Base-by-base conservation (phyloP, 2,797 vertebrate genomes). In the Sphaeramia orbicularis region DNA sequence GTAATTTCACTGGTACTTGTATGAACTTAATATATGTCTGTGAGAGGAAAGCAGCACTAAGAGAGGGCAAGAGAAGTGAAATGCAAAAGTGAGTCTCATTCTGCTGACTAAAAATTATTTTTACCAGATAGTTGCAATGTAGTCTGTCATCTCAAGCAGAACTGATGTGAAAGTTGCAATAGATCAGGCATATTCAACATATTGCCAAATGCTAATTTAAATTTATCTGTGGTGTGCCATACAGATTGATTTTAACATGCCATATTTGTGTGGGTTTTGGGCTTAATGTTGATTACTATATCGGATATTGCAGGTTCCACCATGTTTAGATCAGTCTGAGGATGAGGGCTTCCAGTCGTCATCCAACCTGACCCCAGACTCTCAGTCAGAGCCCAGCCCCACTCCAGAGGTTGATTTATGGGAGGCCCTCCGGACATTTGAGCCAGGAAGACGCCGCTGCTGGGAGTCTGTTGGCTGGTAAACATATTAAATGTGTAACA, bases 321-420 rank as follows among this genome's bases (percentile, higher is more conserved):
- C 92, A 47, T 94, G 90, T 65, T 92, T 97, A 69, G 98, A 99
- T 88, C 97, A 96, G 83, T 99, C 96, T 40, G 98, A 99, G 71
- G 98, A 99, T 62, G 98, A 99, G 76, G 98, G 98, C 10, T 99
- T 99, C 91, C 98, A 97, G 85, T 99, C 97, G 0, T 93, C 97
- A 7, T 98, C 97, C 43, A 99, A 99, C 80, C 65, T 99, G 89
- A 99, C 97, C 47, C 98, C 98, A 21, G 98, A 99, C 86, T 99
- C 98, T 36, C 96, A 97, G 89, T 98, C 97, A 19, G 97, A 98
- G 85, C 90, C 95, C 0, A 98, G 96, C 52, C 74, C 95, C 14
- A 90, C 95, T 64, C 96, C 97, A 1, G 97, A 98, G 65, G 40
- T 95, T 32, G 97, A 99, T 53, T 51, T 97, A 35, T 99, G 98